A percentile compares a stretch with the other conserved stretches of the same genome.
Conservation (phyloP, 1,140 invertebrate genomes). For the Eriocheir sinensis region DNA sequence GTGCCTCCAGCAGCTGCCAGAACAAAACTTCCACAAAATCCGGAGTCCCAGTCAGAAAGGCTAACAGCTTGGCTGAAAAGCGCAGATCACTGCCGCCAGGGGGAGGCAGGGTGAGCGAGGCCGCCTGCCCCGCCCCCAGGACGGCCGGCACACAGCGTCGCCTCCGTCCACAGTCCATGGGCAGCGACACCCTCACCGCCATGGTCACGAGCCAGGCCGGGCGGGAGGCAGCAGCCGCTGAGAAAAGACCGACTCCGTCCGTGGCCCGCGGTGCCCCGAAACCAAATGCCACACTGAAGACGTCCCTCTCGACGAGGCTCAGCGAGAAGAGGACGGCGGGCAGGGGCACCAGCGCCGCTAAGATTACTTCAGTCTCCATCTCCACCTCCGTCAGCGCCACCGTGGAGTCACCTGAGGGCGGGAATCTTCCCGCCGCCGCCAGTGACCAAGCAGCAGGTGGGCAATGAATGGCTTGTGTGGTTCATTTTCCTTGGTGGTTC, state of each 20-base stretch:
- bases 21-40: constrained; percentile 12
- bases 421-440: not conserved
- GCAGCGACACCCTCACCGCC: not conserved
- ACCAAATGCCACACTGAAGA: not conserved
- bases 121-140: not conserved
- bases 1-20: not conserved
- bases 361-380: not conserved
- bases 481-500: not conserved
- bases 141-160: not conserved
- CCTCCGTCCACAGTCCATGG: not conserved
- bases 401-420: not conserved
- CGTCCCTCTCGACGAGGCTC: not conserved
- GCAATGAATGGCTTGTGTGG: not conserved
- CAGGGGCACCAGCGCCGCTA: not conserved
- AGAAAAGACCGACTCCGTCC: not conserved
- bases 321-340: not conserved
- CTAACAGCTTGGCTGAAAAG: constrained; percentile 27
- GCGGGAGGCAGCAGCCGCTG: not conserved
- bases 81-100: constrained; percentile 12
- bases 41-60: constrained; percentile 2
- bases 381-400: not conserved
- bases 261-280: not conserved
- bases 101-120: not conserved
- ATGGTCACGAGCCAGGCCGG: not conserved
- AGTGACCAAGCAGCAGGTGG: not conserved